Evolutionary conservation across 2,888 invertebrate species (phyloP).

Genomic region (Taphrorychus bicolor): DNA sequence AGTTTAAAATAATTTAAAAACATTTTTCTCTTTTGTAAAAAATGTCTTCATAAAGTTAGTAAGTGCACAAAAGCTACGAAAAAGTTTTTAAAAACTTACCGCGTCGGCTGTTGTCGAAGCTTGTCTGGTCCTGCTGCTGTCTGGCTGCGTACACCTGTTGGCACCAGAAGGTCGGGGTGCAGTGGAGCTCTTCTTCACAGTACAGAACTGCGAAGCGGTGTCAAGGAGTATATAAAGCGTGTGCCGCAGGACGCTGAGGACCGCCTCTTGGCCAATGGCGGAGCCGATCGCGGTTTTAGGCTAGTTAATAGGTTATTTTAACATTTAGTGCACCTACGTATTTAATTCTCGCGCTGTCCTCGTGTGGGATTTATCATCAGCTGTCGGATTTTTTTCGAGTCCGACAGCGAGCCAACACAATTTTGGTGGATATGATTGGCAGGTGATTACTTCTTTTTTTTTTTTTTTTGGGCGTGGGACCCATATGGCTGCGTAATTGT

Average conservation of each 20-base stretch:
- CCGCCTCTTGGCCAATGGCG: constrained; percentile 42
- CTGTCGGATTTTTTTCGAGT: background rate
- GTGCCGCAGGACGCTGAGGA: constrained; percentile 33
- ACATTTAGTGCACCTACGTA: constrained; percentile 38
- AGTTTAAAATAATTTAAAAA: no score
- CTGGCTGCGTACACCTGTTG: constrained; percentile 29
- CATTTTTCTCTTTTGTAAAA: no score
- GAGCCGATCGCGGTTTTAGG: constrained; percentile 30
- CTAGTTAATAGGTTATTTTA: constrained; percentile 40
- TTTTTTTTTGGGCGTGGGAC: no score
- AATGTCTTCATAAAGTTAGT: no score
- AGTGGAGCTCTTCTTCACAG: constrained; percentile 31
- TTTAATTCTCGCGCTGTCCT: constrained; percentile 14
- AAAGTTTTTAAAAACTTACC: constrained; percentile 28
- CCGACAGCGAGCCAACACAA: background rate
- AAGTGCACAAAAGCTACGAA: no score
- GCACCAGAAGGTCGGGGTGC: constrained; percentile 32
- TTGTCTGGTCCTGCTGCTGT: no score
- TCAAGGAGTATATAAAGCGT: constrained; percentile 33
- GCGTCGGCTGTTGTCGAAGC: background rate
- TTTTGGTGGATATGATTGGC: background rate
- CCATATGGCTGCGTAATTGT: no score
- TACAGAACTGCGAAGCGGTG: constrained; percentile 32
- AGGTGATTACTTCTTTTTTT: no score
- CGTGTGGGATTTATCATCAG: background rate